Conservation (phyloP, 2,888 invertebrate genomes). For the Lasioglossum marginatum region DNA sequence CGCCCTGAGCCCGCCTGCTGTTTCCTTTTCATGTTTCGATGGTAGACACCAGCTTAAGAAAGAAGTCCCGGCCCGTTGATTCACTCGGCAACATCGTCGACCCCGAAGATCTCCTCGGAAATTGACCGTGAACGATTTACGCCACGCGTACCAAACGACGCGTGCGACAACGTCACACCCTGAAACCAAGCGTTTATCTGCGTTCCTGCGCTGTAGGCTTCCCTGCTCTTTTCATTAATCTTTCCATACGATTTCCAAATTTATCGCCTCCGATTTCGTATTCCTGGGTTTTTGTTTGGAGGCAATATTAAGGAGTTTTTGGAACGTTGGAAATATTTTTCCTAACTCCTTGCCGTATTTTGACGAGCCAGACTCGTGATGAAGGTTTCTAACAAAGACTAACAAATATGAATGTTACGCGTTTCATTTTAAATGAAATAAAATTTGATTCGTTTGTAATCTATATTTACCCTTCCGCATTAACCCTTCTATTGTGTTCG, state of each 20-base stretch:
- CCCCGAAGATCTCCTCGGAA: constrained; percentile 35
- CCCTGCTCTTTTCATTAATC: background rate
- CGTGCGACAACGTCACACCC: constrained; percentile 45
- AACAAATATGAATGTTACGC: too few relatives aligned
- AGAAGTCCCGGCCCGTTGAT: constrained; percentile 30
- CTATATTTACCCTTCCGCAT: too few relatives aligned
- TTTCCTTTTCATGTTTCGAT: constrained; percentile 65
- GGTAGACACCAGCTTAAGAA: constrained; percentile 6
- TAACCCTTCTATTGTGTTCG: too few relatives aligned
- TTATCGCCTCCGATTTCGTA: background rate
- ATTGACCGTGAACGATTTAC: constrained; percentile 66
- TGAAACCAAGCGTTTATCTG: background rate
- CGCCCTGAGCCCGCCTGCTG: constrained; percentile 61
- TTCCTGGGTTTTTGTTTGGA: background rate
- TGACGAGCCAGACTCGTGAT: too few relatives aligned
- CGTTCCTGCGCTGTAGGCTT: background rate
- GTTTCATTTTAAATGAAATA: too few relatives aligned
- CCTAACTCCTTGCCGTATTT: background rate
- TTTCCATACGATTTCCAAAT: background rate
- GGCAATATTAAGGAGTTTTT: background rate
- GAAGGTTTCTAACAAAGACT: too few relatives aligned
- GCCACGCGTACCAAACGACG: constrained; percentile 38
- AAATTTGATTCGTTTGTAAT: too few relatives aligned
- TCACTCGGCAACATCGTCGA: constrained; percentile 18
- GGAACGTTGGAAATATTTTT: background rate